Evolutionary conservation across 2,113 vertebrate species (phyloP), one percentile per base, ranked within the genome.

Genomic region (Psilopsiagon aymara): DNA sequence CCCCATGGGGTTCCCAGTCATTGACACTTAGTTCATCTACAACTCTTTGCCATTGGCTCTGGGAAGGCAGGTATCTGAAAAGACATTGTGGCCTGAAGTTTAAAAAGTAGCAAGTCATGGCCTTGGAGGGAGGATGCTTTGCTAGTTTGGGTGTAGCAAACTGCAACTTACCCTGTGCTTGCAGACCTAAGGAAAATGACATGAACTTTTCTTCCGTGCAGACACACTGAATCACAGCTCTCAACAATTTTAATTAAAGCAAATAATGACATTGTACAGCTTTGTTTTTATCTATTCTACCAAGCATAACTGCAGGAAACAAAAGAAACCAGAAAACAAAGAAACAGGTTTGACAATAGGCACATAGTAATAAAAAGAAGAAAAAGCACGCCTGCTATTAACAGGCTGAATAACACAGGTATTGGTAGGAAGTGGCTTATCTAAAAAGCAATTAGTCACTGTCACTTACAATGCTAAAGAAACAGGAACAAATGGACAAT

Each of bases 1-100:
- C 2, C 21, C 53, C 2, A 1, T 5, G 2, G 25, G 39, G 5
- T 14, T 79, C 17, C 31, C 17, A 64, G 5, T 9, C 14, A 3
- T 0, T 35, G 25, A 11, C 16, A 37, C 11, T 39, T 27, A 33
- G 27, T 10, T 47, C 37, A 49, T 31, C 28, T 51, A 47, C 23
- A 57, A 6, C 20, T 69, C 33, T 35, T 80, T 89, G 11, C 43
- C 3, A 4, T 8, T 33, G 44, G 13, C 7, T 35, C 4, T 31
- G 43, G 19, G 43, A 69, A 64, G 67, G 14, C 25, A 46, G 27
- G 12, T 62, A 77, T 59, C 35, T 5, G 2, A 71, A 47, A 73
- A 76, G 33, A 63, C 86, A 28, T 51, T 0, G 0, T 27, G 39
- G 5, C 19, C 28, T 37, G 57, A 70, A 63, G 13, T 25, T 71